Base-by-base conservation (phyloP, 2,113 vertebrate genomes). In the Pagrus major region DNA sequence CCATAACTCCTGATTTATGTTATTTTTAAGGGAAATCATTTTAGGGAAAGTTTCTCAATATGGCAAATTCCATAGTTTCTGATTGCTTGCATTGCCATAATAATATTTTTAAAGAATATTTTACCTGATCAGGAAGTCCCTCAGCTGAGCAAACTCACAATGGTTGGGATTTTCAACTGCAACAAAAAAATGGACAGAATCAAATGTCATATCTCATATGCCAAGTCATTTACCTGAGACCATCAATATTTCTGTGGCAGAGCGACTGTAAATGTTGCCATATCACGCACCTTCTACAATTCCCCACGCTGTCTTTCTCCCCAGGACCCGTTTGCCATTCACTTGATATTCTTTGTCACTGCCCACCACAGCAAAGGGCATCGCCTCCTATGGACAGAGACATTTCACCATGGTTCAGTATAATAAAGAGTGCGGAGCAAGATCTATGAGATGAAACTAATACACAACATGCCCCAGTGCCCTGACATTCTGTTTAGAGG, bases 311-410 rank as follows among this genome's bases (percentile, higher is more conserved):
- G 97, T 99, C 94, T 99, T 99, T 83, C 98, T 95, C 41, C 98
- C 98, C 60, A 99, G 95, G 87, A 99, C 96, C 42, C 97, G 95
- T 90, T 98, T 99, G 71, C 97, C 95, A 15, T 98, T 99, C 82
- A 98, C 97, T 92, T 99, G 97, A 86, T 99, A 98, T 83, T 99
- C 98, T 93, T 98, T 99, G 92, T 99, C 98, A 0, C 98, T 99
- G 73, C 98, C 98, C 85, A 99, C 97, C 75, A 99, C 97, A 15
- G 98, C 98, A 18, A 99, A 99, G 59, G 98, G 98, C 97, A 99
- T 99, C 71, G 95, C 94, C 93, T 99, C 98, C 98, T 99, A 94
- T 11, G 33, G 37, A 86, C 31, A 35, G 41, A 84, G 66, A 77
- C 31, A 64, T 82, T 66, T 67, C 18, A 52, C 27, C 29, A 52